Evolutionary conservation across 2,888 invertebrate species (phyloP).

Genomic region (Acrobasis suavella): DNA sequence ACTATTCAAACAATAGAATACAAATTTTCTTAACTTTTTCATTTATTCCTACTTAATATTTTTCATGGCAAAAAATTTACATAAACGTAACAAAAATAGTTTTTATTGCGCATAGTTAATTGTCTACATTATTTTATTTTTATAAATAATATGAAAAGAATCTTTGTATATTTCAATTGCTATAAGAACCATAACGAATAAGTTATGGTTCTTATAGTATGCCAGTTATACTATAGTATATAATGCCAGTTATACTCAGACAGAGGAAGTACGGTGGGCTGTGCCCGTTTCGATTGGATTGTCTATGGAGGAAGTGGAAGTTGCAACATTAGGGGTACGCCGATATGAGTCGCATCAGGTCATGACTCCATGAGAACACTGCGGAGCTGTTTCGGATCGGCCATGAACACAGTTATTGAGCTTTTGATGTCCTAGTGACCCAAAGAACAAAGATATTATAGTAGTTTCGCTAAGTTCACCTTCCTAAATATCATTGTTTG

Average conservation of each 20-base stretch:
- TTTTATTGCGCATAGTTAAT: too few relatives aligned
- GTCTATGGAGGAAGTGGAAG: constrained; percentile 38
- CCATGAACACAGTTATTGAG: not conserved
- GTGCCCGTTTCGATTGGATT: constrained; percentile 17
- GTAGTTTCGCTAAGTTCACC: not conserved
- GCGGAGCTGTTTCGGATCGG: not conserved
- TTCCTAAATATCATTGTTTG: too few relatives aligned
- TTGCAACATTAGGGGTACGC: constrained; percentile 48
- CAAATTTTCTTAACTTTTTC: too few relatives aligned
- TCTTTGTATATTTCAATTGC: too few relatives aligned
- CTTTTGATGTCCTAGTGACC: not conserved
- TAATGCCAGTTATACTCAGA: not conserved
- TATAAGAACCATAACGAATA: not conserved
- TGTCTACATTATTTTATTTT: not conserved
- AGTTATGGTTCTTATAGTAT: too few relatives aligned
- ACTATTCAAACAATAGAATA: not conserved
- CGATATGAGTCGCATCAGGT: constrained; percentile 33
- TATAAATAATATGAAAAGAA: too few relatives aligned
- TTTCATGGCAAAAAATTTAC: too few relatives aligned
- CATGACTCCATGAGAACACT: constrained; percentile 27
- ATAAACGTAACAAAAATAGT: too few relatives aligned
- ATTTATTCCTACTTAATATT: too few relatives aligned
- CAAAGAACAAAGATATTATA: not conserved
- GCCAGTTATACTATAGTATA: not conserved
- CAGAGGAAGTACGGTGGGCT: constrained; percentile 9